These are phyloP conservation scores for Campoletis raptor DNA, from an alignment of 2,888 invertebrate species.

Conservation along the genomic window DNA sequence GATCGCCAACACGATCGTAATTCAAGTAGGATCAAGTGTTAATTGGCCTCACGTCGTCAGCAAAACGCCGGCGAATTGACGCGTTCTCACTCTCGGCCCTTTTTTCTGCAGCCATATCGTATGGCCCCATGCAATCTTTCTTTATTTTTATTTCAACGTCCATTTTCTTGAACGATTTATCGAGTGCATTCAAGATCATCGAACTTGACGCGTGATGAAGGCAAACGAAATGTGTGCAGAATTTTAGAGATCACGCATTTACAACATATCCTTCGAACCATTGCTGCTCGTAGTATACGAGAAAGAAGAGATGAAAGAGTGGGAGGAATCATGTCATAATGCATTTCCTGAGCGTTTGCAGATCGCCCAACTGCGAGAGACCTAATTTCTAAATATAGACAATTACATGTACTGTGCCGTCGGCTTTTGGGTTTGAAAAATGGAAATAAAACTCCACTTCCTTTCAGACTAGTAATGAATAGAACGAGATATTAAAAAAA, in stretches of 20 bases:
- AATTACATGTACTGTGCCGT: background rate
- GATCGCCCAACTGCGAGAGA: slow-evolving; percentile 30
- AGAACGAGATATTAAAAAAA: background rate
- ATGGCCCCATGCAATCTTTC: slow-evolving; percentile 50
- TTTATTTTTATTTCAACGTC: background rate
- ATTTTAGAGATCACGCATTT: slow-evolving; percentile 5
- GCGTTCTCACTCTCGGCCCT: slow-evolving; percentile 70
- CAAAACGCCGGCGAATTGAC: slow-evolving; percentile 70
- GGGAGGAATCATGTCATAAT: slow-evolving; percentile 19
- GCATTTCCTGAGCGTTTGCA: slow-evolving; percentile 47
- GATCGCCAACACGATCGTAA: slow-evolving; percentile 76
- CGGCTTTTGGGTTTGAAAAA: background rate
- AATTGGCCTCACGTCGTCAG: slow-evolving; percentile 77
- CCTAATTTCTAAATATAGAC: slow-evolving; percentile 59
- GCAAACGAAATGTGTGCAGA: background rate
- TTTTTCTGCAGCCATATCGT: slow-evolving; percentile 64
- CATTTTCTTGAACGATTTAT: slow-evolving; percentile 26
- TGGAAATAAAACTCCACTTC: slow-evolving; percentile 11
- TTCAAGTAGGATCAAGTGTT: slow-evolving; percentile 80
- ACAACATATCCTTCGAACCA: background rate
- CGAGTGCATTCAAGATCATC: slow-evolving; percentile 45
- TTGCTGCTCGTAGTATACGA: slow-evolving; percentile 8
- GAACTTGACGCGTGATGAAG: slow-evolving; percentile 27
- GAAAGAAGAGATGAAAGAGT: background rate
- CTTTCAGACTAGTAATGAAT: background rate